These are phyloP conservation scores for Orthonychiurus folsomi DNA, from an alignment of 2,888 invertebrate species.

Conservation along the genomic window DNA sequence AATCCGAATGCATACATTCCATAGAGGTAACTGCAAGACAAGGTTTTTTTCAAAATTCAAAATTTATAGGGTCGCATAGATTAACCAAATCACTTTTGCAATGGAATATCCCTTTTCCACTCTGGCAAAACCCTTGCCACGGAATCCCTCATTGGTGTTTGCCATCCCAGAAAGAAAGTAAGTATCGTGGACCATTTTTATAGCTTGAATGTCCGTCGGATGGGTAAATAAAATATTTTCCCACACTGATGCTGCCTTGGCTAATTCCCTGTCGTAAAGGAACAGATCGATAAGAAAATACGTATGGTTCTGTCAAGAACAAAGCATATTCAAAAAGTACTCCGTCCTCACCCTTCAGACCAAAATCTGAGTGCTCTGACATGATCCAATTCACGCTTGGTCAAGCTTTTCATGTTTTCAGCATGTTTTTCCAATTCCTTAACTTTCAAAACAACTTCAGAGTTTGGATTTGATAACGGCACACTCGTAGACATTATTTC, in stretches of 20 bases:
- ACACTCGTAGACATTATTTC: constrained; percentile 1
- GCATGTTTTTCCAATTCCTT: neutral
- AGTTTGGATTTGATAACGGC: neutral
- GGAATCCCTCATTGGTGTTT: constrained; percentile 8
- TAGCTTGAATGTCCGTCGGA: constrained; percentile 19
- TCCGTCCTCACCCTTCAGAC: constrained; percentile 16
- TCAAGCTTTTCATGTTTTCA: neutral
- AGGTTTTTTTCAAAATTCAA: neutral
- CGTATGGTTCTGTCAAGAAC: too few relatives aligned
- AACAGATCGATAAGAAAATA: too few relatives aligned
- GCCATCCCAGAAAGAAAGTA: constrained; percentile 15
- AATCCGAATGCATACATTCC: constrained; percentile 22
- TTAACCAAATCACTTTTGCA: constrained; percentile 7
- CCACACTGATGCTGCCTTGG: constrained; percentile 7
- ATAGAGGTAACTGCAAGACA: constrained; percentile 13
- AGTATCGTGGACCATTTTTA: constrained; percentile 15
- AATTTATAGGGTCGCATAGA: too few relatives aligned
- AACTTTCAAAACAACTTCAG: neutral
- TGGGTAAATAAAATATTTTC: constrained; percentile 12
- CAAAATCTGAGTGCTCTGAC: constrained; percentile 10
- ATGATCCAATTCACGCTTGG: constrained; percentile 10
- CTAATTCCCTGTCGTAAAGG: constrained; percentile 1
- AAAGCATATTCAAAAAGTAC: too few relatives aligned
- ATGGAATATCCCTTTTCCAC: constrained; percentile 6
- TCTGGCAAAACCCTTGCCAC: constrained; percentile 11